Conservation (phyloP, 2,113 vertebrate species). For the Pardalotus punctatus region DNA sequence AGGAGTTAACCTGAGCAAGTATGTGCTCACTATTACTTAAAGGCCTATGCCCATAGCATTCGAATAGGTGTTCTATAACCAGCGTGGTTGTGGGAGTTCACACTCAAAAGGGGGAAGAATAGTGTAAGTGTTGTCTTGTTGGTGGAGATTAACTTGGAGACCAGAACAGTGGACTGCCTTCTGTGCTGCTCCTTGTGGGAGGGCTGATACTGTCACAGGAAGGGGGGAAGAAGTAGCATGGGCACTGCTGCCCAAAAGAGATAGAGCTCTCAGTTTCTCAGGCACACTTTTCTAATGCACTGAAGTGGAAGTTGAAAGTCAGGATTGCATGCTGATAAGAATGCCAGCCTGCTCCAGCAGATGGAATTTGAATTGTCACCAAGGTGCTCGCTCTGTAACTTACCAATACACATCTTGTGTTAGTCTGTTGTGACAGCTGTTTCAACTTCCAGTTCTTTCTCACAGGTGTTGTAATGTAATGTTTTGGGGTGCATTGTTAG, state of each 20-base stretch:
- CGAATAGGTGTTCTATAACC: background rate
- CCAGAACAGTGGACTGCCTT: background rate
- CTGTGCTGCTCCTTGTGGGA: background rate
- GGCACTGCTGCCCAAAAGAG: background rate
- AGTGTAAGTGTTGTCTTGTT: background rate
- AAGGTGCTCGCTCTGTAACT: background rate
- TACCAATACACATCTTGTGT: background rate
- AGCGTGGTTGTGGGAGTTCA: background rate
- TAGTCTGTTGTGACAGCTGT: background rate
- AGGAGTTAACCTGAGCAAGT: background rate
- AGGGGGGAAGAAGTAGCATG: background rate
- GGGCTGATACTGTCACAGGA: rapidly evolving
- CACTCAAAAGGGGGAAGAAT: rapidly evolving
- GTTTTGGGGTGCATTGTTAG: background rate
- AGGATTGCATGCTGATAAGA: background rate
- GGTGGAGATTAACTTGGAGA: background rate
- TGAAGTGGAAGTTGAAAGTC: background rate
- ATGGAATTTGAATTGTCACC: background rate
- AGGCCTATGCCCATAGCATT: background rate
- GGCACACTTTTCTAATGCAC: background rate
- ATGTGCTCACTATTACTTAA: background rate
- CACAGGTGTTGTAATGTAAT: background rate
- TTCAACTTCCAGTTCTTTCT: background rate
- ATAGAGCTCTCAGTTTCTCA: background rate
- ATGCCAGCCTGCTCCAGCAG: background rate